phyloP scores from a whole-genome alignment of 2,888 invertebrate genomes.

The Cryptosula pallasiana region DNA sequence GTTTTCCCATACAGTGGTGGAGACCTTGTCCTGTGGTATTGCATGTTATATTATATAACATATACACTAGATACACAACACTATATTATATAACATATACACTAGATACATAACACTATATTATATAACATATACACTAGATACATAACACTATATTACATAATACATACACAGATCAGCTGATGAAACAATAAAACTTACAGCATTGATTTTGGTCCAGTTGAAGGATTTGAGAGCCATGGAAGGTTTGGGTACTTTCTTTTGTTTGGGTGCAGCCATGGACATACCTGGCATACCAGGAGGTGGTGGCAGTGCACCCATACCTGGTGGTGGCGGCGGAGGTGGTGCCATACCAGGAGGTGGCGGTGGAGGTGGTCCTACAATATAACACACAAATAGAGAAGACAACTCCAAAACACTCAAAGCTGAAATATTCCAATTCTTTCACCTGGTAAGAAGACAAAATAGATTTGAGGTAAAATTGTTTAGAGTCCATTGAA shows the following conservation, averaged over 20 bases:
- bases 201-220: conserved; percentile 89
- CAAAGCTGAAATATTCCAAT: too few species aligned
- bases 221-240: conserved; percentile 93
- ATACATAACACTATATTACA: too few species aligned
- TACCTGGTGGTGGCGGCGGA: conserved; percentile 30
- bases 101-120: too few species aligned
- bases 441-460: too few species aligned
- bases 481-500: too few species aligned
- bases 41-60: not conserved
- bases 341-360: conserved; percentile 26
- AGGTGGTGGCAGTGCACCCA: conserved; percentile 31
- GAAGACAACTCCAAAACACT: too few species aligned
- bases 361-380: conserved; percentile 26
- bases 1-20: conserved; percentile 26
- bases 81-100: too few species aligned
- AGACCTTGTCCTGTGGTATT: conserved; percentile 23
- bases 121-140: too few species aligned
- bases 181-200: too few species aligned
- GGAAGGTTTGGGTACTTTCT: conserved; percentile 86
- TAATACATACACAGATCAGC: too few species aligned
- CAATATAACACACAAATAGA: too few species aligned
- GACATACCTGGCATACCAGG: conserved; percentile 23
- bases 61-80: not conserved
- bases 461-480: too few species aligned
- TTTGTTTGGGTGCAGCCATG: conserved; percentile 48